phyloP scores from a whole-genome alignment of 2,888 invertebrate genomes.

The Acanthacorydalis orientalis region DNA sequence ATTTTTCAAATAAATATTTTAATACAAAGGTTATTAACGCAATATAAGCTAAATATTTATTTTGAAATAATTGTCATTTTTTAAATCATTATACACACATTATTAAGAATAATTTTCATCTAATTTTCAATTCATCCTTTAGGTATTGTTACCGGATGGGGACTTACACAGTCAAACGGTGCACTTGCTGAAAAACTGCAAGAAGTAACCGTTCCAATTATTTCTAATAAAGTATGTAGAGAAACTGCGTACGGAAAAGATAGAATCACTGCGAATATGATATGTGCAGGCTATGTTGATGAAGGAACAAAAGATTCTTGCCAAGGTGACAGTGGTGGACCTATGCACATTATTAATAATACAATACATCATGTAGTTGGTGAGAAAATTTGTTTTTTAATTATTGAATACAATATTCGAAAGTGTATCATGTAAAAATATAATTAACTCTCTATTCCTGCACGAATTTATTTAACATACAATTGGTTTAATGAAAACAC shows the following conservation, averaged over 20 bases:
- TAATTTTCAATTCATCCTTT: constrained; percentile 1
- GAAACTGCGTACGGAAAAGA: constrained; percentile 44
- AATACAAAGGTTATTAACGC: no score
- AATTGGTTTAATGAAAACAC: constrained; percentile 1
- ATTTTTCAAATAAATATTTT: no score
- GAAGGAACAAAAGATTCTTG: constrained; percentile 63
- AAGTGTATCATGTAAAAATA: neutral
- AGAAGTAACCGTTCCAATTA: constrained; percentile 59
- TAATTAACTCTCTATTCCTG: no score
- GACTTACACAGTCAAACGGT: constrained; percentile 54
- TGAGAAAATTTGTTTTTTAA: constrained; percentile 19
- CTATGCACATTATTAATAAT: constrained; percentile 42
- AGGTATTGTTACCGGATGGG: constrained; percentile 64
- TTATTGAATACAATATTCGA: neutral
- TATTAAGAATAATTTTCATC: no score
- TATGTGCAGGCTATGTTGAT: constrained; percentile 54
- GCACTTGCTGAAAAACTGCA: constrained; percentile 47
- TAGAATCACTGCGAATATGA: constrained; percentile 61
- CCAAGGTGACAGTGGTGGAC: constrained; percentile 70
- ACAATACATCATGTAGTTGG: constrained; percentile 38
- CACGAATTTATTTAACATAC: neutral
- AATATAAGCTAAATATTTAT: no score
- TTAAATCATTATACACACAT: no score
- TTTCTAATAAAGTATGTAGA: constrained; percentile 48
- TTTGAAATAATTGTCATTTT: no score